Conservation (phyloP, 2,797 vertebrate species). For the Vipera latastei region DNA sequence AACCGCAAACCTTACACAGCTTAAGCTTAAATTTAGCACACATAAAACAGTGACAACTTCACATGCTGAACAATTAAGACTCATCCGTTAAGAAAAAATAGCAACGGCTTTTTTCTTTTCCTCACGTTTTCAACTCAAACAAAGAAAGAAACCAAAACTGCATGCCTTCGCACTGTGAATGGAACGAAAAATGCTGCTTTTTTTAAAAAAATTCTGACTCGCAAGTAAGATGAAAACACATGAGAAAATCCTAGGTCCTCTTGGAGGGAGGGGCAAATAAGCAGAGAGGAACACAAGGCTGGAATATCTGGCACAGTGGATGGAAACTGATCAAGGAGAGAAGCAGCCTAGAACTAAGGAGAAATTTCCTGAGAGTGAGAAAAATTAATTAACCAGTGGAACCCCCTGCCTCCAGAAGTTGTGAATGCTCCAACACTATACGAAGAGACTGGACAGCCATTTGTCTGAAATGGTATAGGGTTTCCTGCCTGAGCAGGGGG, state of each 20-base stretch:
- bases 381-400: too few species aligned
- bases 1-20: conserved; percentile 78
- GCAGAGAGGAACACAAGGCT: not conserved
- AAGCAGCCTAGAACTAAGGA: too few species aligned
- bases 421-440: too few species aligned
- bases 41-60: conserved; percentile 71
- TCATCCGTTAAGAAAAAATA: not conserved
- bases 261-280: not conserved
- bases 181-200: conserved; percentile 14
- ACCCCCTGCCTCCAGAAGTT: too few species aligned
- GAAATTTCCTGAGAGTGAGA: too few species aligned
- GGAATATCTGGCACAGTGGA: not conserved
- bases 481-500: too few species aligned
- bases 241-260: not conserved
- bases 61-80: conserved; percentile 57
- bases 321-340: too few species aligned
- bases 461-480: too few species aligned
- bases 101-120: conserved; percentile 20
- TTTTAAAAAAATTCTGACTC: conserved; percentile 29
- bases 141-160: conserved; percentile 16
- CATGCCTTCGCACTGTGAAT: conserved; percentile 23
- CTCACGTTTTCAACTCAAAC: conserved; percentile 42
- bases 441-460: too few species aligned
- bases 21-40: conserved; percentile 76
- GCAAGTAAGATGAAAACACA: conserved; percentile 27